phyloP scores from a whole-genome alignment of 2,113 vertebrate species.

The Prinia subflava region DNA sequence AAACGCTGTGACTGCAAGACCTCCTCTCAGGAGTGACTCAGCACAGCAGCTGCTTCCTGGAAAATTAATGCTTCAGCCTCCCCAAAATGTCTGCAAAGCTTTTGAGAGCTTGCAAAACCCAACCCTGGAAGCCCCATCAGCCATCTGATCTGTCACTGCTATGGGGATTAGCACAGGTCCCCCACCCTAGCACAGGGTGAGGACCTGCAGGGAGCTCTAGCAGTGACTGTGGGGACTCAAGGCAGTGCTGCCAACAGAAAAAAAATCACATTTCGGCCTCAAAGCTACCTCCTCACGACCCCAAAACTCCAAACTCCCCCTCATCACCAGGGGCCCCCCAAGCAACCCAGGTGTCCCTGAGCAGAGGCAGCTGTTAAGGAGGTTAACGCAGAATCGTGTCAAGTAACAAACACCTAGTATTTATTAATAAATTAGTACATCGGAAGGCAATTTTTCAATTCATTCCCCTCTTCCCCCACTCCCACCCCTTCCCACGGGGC shows the following conservation, averaged over 20 bases:
- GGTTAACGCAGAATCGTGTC: constrained; percentile 43
- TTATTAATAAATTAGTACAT: constrained; percentile 87
- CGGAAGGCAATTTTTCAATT: constrained; percentile 78
- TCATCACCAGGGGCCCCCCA: not conserved
- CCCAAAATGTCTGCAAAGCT: not conserved
- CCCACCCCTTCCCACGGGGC: constrained; percentile 43
- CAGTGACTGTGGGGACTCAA: rapidly evolving
- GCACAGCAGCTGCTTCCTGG: constrained; percentile 35
- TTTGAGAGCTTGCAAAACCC: not conserved
- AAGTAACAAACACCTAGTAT: constrained; percentile 82
- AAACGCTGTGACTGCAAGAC: not conserved
- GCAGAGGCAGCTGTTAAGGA: not conserved
- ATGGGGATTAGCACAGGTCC: not conserved
- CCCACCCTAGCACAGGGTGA: rapidly evolving
- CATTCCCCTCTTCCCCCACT: constrained; percentile 38
- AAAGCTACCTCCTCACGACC: rapidly evolving
- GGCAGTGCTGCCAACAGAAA: not conserved
- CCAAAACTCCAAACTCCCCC: not conserved
- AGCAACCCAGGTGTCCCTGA: not conserved
- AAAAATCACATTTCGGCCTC: not conserved
- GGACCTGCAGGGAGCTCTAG: not conserved
- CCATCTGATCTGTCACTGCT: not conserved
- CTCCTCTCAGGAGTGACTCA: not conserved
- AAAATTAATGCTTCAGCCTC: not conserved
- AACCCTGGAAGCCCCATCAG: not conserved